These are phyloP conservation scores for Scaptomyza flava DNA, from an alignment of 2,888 invertebrate genomes.

Conservation along the genomic window DNA sequence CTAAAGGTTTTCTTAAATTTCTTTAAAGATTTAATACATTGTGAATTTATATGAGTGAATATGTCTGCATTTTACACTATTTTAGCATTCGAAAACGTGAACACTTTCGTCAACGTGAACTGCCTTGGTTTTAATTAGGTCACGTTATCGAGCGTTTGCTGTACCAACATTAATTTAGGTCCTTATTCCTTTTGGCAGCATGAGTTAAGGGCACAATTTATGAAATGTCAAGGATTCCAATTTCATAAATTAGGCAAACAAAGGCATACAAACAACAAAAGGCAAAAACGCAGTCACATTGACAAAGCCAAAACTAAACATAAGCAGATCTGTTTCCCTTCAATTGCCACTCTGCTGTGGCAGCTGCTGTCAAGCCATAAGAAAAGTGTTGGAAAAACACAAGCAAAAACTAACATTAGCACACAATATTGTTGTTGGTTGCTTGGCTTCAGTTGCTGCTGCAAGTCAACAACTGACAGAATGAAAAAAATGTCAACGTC, in stretches of 20 bases:
- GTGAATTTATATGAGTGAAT: no score
- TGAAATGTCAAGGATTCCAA: slow-evolving; percentile 41
- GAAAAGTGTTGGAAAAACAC: slow-evolving; percentile 42
- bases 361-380: slow-evolving; percentile 42
- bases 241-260: slow-evolving; percentile 38
- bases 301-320: slow-evolving; percentile 13
- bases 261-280: neutral
- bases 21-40: no score
- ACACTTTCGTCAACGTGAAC: no score
- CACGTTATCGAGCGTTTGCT: no score
- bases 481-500: slow-evolving; percentile 46
- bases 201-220: slow-evolving; percentile 35
- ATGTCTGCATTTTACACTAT: no score
- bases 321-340: neutral
- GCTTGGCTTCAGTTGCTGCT: slow-evolving; percentile 21
- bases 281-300: slow-evolving; percentile 2
- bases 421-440: slow-evolving; percentile 22
- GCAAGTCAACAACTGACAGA: slow-evolving; percentile 52
- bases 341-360: slow-evolving; percentile 7
- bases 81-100: no score
- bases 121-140: no score
- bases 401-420: slow-evolving; percentile 21
- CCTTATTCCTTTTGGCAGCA: neutral
- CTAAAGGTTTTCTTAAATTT: no score
- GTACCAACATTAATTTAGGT: neutral